Conservation (phyloP, 1,140 invertebrate species). For the Nymphalis io region DNA sequence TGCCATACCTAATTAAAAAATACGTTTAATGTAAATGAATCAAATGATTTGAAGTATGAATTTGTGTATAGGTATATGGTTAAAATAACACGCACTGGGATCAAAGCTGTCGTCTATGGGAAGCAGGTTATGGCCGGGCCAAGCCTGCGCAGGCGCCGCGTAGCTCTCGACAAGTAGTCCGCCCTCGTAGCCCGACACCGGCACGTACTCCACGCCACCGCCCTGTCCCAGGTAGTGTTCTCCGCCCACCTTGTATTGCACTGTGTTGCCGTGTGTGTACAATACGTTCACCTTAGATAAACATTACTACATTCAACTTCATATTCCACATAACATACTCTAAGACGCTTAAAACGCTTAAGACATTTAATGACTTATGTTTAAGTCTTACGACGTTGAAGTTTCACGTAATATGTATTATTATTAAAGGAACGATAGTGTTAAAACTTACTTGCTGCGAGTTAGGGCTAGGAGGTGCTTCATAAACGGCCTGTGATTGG, state of each 20-base stretch:
- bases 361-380: too few species aligned
- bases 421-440: not conserved
- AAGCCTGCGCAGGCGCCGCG: constrained; percentile 59
- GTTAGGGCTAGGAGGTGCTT: constrained; percentile 81
- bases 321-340: not conserved
- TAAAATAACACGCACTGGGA: constrained; percentile 50
- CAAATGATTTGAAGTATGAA: not conserved
- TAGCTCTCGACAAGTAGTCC: constrained; percentile 71
- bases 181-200: constrained; percentile 69
- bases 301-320: not conserved
- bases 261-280: constrained; percentile 76
- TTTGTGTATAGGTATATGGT: not conserved
- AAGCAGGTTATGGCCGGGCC: constrained; percentile 68
- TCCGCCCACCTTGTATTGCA: constrained; percentile 76
- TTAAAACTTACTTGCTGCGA: constrained; percentile 67
- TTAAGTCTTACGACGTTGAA: too few species aligned
- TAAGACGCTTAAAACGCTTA: too few species aligned
- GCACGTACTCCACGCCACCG: constrained; percentile 69
- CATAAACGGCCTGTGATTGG: constrained; percentile 72
- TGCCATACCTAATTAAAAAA: constrained; percentile 67
- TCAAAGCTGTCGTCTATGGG: constrained; percentile 74
- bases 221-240: constrained; percentile 76
- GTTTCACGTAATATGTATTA: too few species aligned
- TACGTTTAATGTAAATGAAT: too few species aligned
- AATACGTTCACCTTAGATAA: constrained; percentile 76